These are phyloP conservation scores for Vimba vimba DNA, from an alignment of 2,113 vertebrate species.

Conservation along the genomic window DNA sequence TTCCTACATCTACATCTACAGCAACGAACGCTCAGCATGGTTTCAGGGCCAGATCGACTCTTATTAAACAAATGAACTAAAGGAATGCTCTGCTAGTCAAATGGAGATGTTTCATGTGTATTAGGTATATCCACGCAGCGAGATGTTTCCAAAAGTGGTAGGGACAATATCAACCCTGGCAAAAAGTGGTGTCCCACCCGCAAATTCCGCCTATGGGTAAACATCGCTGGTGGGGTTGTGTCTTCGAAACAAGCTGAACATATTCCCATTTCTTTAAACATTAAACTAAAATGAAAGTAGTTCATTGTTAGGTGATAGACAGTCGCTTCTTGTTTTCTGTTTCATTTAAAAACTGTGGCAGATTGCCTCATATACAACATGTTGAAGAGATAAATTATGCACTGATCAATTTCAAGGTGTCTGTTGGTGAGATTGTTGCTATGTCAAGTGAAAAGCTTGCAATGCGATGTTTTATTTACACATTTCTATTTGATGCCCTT, in stretches of 20 bases:
- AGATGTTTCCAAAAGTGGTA: too few species aligned
- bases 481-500: conserved; percentile 30
- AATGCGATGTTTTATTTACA: conserved; percentile 54
- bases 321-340: background rate
- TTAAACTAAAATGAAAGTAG: background rate
- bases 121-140: too few species aligned
- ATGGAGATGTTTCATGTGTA: too few species aligned
- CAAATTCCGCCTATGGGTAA: background rate
- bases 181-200: too few species aligned
- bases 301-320: conserved; percentile 11
- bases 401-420: conserved; percentile 53
- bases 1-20: too few species aligned
- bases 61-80: too few species aligned
- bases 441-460: conserved; percentile 46
- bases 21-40: too few species aligned
- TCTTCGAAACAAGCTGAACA: background rate
- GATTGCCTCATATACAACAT: conserved; percentile 24
- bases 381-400: conserved; percentile 48
- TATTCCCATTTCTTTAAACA: background rate
- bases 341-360: background rate
- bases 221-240: background rate
- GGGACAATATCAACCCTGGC: too few species aligned
- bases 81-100: too few species aligned
- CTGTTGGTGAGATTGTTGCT: conserved; percentile 49
- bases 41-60: too few species aligned